Conservation (phyloP, 2,888 invertebrate species). For the Choristoneura rosaceana region DNA sequence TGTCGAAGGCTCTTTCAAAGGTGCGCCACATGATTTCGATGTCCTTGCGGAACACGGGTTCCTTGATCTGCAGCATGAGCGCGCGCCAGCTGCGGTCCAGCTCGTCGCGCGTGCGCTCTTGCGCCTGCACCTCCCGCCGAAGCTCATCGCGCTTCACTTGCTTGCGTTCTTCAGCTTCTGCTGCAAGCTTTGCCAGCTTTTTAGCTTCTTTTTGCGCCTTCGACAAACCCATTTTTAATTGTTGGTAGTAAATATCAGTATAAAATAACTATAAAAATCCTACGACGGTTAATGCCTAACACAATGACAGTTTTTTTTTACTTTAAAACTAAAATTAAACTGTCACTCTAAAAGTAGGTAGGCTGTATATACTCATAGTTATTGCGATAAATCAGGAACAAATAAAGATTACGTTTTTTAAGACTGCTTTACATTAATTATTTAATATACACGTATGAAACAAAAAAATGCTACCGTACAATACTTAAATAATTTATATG, state of each 20-base stretch:
- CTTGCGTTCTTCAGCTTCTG: constrained; percentile 61
- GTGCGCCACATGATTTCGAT: constrained; percentile 74
- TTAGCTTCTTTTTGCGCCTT: constrained; percentile 73
- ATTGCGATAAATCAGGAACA: not conserved
- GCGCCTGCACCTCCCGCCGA: constrained; percentile 68
- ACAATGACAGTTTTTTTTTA: not conserved
- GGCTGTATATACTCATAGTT: not conserved
- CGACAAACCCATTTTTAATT: constrained; percentile 46
- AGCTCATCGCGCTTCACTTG: constrained; percentile 67
- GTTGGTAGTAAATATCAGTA: constrained; percentile 30
- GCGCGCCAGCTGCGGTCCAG: constrained; percentile 71
- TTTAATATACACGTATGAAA: no score
- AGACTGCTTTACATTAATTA: no score
- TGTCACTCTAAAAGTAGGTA: not conserved
- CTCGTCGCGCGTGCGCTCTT: constrained; percentile 59
- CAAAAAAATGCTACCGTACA: no score
- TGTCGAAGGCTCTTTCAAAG: constrained; percentile 83
- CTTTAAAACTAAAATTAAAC: not conserved
- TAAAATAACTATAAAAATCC: constrained; percentile 18
- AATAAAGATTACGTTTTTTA: no score
- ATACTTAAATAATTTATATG: no score
- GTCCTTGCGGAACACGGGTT: constrained; percentile 72
- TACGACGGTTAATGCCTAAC: not conserved
- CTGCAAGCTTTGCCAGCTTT: constrained; percentile 62
- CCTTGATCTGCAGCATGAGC: constrained; percentile 75